phyloP scores from a whole-genome alignment of 2,113 vertebrate species.

The Emydocephalus ijimae region DNA sequence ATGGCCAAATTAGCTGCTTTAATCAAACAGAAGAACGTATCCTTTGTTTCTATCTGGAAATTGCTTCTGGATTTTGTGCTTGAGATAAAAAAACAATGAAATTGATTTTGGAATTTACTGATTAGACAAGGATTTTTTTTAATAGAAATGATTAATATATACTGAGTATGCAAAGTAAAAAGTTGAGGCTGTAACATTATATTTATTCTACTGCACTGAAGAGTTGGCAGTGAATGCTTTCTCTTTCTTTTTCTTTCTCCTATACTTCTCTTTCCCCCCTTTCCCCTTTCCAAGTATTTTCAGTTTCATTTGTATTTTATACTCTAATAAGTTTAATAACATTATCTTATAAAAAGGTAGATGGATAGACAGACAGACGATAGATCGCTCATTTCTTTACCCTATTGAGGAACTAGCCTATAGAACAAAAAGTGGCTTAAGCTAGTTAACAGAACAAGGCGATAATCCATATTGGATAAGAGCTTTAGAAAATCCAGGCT shows the following conservation, averaged over 20 bases:
- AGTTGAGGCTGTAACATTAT: not conserved
- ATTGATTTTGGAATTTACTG: not conserved
- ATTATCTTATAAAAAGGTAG: not conserved
- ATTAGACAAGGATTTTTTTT: not conserved
- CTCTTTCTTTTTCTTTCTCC: not conserved
- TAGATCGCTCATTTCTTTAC: not conserved
- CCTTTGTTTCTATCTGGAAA: too few species aligned
- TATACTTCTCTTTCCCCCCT: not conserved
- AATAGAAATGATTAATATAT: not conserved
- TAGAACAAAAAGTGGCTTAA: not conserved
- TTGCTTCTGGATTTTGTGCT: not conserved
- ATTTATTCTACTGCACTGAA: not conserved
- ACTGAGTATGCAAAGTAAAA: not conserved
- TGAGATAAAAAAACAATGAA: not conserved
- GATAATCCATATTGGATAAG: conserved; percentile 17
- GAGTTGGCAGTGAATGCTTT: not conserved
- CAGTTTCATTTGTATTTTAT: not conserved
- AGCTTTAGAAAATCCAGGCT: not conserved
- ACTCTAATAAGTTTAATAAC: not conserved
- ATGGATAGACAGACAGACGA: not conserved
- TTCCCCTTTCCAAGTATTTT: not conserved
- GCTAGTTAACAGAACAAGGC: conserved; percentile 10
- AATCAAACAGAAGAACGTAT: too few species aligned
- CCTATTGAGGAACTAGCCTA: not conserved
- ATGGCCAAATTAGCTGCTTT: not conserved